These are phyloP conservation scores for Elymnias hypermnestra DNA, from an alignment of 1,140 invertebrate genomes.

Conservation along the genomic window DNA sequence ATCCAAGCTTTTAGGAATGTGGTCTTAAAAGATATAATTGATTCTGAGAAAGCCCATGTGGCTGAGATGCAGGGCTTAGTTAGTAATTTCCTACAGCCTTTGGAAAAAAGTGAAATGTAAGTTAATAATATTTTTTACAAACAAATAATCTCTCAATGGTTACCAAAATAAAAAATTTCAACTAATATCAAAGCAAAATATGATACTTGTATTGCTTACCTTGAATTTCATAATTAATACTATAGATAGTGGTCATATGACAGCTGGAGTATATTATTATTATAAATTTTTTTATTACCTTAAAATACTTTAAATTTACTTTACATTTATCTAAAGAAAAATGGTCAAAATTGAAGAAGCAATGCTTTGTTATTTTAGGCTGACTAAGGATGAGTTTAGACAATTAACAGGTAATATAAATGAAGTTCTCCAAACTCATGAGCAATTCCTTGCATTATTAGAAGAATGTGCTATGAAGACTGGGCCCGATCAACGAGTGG, in stretches of 20 bases:
- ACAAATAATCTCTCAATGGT: too few relatives aligned
- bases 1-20: conserved; percentile 86
- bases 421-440: conserved; percentile 90
- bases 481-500: conserved; percentile 88
- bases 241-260: too few relatives aligned
- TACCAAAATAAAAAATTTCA: too few relatives aligned
- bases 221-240: too few relatives aligned
- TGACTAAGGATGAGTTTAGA: conserved; percentile 89
- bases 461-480: conserved; percentile 84
- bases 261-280: too few relatives aligned
- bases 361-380: conserved; percentile 78
- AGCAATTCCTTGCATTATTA: conserved; percentile 85
- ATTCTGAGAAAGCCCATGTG: conserved; percentile 93
- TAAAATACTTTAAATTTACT: too few relatives aligned
- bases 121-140: conserved; percentile 46
- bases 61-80: conserved; percentile 90
- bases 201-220: too few relatives aligned
- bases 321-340: too few relatives aligned
- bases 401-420: conserved; percentile 92
- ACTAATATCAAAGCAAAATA: too few relatives aligned
- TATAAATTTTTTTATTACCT: too few relatives aligned
- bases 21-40: conserved; percentile 94
- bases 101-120: conserved; percentile 91
- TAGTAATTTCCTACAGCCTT: conserved; percentile 88
- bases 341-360: too few relatives aligned